These are phyloP conservation scores for Ctenosaura bakeri DNA, from an alignment of 2,797 vertebrate genomes.

Conservation along the genomic window DNA sequence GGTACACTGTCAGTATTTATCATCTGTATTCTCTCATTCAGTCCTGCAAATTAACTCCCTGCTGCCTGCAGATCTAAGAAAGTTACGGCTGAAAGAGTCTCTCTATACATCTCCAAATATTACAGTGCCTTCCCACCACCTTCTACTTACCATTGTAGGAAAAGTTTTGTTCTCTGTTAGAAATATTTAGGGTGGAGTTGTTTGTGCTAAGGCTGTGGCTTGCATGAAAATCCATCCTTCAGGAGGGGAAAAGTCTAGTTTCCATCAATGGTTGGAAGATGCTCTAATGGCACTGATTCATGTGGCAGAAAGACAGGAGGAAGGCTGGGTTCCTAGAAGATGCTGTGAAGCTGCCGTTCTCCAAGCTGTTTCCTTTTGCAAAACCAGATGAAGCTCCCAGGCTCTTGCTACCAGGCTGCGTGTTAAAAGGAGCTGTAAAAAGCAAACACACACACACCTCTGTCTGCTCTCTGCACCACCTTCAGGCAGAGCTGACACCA, in stretches of 20 bases:
- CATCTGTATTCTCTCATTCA: background rate
- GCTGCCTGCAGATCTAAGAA: background rate
- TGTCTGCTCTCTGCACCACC: background rate
- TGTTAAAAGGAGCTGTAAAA: background rate
- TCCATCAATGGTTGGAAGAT: background rate
- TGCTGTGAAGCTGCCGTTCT: slow-evolving; percentile 17
- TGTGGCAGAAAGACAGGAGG: slow-evolving; percentile 1
- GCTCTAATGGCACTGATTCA: background rate
- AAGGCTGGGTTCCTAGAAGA: background rate
- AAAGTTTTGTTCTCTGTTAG: slow-evolving; percentile 55
- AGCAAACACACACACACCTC: background rate
- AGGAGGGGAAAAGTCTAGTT: background rate
- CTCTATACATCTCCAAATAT: background rate
- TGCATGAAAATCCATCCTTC: slow-evolving; percentile 58
- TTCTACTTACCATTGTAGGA: slow-evolving; percentile 47
- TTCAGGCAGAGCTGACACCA: background rate
- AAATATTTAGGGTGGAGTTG: slow-evolving; percentile 35
- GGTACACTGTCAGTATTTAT: too few species aligned
- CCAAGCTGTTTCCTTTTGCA: background rate
- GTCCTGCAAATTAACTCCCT: background rate
- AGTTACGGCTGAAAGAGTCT: background rate
- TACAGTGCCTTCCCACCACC: too few species aligned
- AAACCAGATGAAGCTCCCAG: background rate
- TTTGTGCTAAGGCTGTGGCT: slow-evolving; percentile 35
- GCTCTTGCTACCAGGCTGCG: background rate